These are phyloP conservation scores for Erpobdella octoculata DNA, from an alignment of 2,888 invertebrate genomes.

Conservation along the genomic window DNA sequence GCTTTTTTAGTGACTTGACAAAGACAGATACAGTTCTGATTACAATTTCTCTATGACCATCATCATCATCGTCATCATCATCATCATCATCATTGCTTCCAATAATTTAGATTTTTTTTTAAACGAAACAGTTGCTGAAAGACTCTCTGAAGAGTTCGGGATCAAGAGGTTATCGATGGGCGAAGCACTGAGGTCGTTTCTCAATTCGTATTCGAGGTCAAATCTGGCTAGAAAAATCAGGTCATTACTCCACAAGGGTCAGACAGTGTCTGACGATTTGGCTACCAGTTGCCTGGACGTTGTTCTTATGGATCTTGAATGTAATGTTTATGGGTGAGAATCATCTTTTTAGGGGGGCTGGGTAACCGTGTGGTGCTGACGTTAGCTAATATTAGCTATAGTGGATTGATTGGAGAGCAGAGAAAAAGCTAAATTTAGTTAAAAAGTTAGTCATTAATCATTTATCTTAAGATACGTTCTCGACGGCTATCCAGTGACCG, in stretches of 20 bases:
- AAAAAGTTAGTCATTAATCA: not conserved
- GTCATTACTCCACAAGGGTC: slow-evolving; percentile 44
- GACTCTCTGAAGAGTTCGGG: slow-evolving; percentile 50
- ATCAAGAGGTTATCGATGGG: slow-evolving; percentile 49
- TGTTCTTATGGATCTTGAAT: slow-evolving; percentile 48
- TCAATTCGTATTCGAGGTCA: slow-evolving; percentile 46
- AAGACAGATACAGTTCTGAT: not conserved
- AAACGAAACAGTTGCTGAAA: slow-evolving; percentile 46
- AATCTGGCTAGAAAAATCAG: slow-evolving; percentile 44
- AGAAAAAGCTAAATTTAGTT: too few relatives aligned
- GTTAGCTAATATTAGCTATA: too few relatives aligned
- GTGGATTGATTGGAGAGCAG: too few relatives aligned
- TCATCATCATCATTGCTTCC: too few relatives aligned
- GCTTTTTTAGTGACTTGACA: not conserved
- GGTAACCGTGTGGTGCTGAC: too few relatives aligned
- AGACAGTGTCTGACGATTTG: slow-evolving; percentile 49
- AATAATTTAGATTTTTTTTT: too few relatives aligned
- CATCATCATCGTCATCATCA: too few relatives aligned
- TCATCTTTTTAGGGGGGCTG: too few relatives aligned
- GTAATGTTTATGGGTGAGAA: slow-evolving; percentile 49
- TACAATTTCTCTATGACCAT: too few relatives aligned
- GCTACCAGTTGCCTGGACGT: slow-evolving; percentile 49
- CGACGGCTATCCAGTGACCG: slow-evolving; percentile 50
- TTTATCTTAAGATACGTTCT: slow-evolving; percentile 47
- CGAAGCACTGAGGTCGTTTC: slow-evolving; percentile 47